Base-by-base conservation (phyloP, 1,140 invertebrate genomes). In the Papilio machaon region DNA sequence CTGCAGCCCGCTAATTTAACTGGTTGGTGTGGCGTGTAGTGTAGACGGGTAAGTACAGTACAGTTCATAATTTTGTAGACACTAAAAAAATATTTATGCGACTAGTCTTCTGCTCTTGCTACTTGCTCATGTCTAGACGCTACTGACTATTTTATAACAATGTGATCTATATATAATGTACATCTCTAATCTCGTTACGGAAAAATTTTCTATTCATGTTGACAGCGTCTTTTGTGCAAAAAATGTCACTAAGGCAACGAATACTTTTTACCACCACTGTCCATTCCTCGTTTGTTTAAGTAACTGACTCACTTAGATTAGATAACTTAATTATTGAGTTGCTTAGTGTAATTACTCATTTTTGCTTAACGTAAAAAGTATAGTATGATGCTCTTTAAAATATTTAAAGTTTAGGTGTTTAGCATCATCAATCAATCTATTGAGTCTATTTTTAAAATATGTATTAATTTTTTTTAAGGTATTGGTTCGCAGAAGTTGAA, bases 401-500 rank as follows among this genome's bases (percentile, higher is more conserved):
- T n/a, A 5, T 2, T 2, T 54, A 17, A 54, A 54, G 5, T 54
- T 5, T 2, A 17, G 13, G 17, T 54, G 11, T 49, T 49, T 30
- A 30, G 13, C 13, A 11, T 10, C 47, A 49, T 49, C 13, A 17
- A n/a, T 54, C 15, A n/a, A n/a, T n/a, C n/a, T 6, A 15, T 58
- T 35, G n/a, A 52, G 67, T 67, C 76, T 46, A 35, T 47, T 43
- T 73, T 67, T 30, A 23, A 35, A 15, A 13, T 15, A 15, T 8
- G 11, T 10, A 5, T 76, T 84, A 73, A 80, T 79, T 79, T 13
- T 79, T 13, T 86, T 88, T 86, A 88, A 93, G 91, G n/a, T 87
- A 92, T 13, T 94, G 95, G 95, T 83, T 95, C 11, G 80, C 86
- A 11, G 95, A 96, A 86, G 54, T 94, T 10, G 91, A 94, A 47